Evolutionary conservation across 2,113 vertebrate species (phyloP), one percentile per base, ranked within the genome.

Genomic region (Xiphophorus maculatus): DNA sequence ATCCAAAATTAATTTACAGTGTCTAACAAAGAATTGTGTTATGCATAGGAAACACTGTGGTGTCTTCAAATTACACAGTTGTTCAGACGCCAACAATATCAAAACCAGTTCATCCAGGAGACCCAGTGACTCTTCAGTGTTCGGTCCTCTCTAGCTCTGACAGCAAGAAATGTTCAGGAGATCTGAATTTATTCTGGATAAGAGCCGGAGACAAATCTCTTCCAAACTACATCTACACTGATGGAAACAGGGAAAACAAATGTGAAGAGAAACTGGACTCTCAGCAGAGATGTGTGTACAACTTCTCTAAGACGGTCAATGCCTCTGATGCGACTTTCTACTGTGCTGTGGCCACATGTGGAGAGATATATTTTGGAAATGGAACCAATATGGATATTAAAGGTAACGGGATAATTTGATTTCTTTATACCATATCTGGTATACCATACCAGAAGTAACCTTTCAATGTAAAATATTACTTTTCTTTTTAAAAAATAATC

Each of bases 51-150:
- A 37, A 37, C 35, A 11, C 35, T 37, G 35, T 37, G 35, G 35
- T 2, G 10, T 11, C 35, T 11, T 37, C 25, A 27, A 40, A 37
- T 13, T 40, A 13, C 25, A 66, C 11, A 13, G 64, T 66, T n/a
- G 32, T 30, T 29, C 66, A 44, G 10, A 1, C 22, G 6, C n/a
- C 25, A 2, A 64, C 29, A 17, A 51, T 8, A 13, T 67, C 22
- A 51, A n/a, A 72, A 30, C n/a, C 28, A 40, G 44, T 42, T 25
- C 64, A 22, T 35, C n/a, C 77, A 70, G 77, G 77, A 73, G 74
- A 71, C 19, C 14, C 30, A 22, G 66, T 74, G 74, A 70, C 48
- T 69, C 78, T 80, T n/a, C 32, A 74, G 48, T 84, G 77, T 35
- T 78, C 66, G n/a, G 48, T 74, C 30, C 25, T 69, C 30, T 60